Base-by-base conservation (phyloP, 64 coral and sea anemone species). In the Orbicella faveolata region DNA sequence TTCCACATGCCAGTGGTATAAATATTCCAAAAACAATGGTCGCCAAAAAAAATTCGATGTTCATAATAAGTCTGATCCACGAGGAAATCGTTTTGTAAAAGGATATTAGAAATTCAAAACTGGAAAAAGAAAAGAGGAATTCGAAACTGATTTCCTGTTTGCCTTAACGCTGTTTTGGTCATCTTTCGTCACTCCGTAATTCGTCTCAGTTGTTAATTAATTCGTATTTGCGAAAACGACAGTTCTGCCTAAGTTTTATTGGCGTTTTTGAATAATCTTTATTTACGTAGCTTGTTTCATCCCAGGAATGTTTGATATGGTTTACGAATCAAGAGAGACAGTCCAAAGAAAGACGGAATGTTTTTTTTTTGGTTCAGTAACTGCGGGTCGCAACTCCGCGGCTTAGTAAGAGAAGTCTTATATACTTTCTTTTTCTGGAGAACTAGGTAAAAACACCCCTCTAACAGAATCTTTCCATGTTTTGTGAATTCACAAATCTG, bases 181-280 rank as follows among this genome's bases (percentile, higher is more conserved):
- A 15, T 37, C 21, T 69, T 84, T 70, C 33, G 44, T 48, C 65
- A 85, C 82, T 52, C 19, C 13, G 3, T 34, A 35, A 68, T 37
- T 67, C 17, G 54, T 83, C 33, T 65, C 12, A 33, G 15, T 39
- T 70, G 5, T 35, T 72, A 70, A 70, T 84, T 84, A 84, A 72
- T 85, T 70, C 64, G 16, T 48, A 16, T 85, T 85, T 73, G 37
- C 13, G 20, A 82, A 72, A 70, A 68, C 82, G 82, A 85, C 82
- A 65, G 62, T 85, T 72, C 39, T 85, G 65, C 64, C 37, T 52
- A 23, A 85, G 21, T 85, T 85, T 85, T 85, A 21, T 72, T 73
- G 39, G 82, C 82, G 39, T 85, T 85, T 72, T 85, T 53, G 82
- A 85, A 73, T 85, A 85, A 85, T 85, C 61, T 52, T 72, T 85